Evolutionary conservation across 2,888 invertebrate genomes (phyloP), one percentile per base, ranked within the genome.

Genomic region (Operophtera brumata): DNA sequence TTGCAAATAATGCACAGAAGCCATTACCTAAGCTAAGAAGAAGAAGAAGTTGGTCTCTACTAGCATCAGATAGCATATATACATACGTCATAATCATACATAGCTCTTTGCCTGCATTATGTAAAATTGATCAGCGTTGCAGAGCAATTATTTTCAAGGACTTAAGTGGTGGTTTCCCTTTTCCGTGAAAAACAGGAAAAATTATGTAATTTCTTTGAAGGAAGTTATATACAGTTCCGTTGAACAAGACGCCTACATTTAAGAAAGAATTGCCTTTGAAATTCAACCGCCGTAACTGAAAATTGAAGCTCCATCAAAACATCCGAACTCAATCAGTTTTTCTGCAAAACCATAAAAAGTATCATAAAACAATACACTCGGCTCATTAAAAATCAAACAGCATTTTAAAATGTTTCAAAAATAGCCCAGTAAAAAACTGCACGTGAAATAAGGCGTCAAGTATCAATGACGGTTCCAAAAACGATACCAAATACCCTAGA

Each of bases 381-480:
- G 47, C 40, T 47, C 42, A 54, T 54, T 56, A 53, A 50, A 72
- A 73, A 71, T 65, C 62, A 20, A 20, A 20, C 20, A 59, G 25
- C 54, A 62, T 66, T 63, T 59, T 64, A 70, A 62, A 51, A 37
- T 51, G 47, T 66, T 66, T 57, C 54, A 65, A 71, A 74, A 74
- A 72, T 73, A 63, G 39, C 44, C 8, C 41, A 53, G 60, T 65
- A 70, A 76, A 75, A 75, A 80, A 75, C 70, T 62, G 70, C 75
- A 75, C 66, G 73, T 71, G 70, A 75, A 77, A 73, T 69, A 69
- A 70, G 67, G 76, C 79, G 72, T 82, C 77, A 73, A 75, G 79
- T 82, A 80, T 83, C 84, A 75, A 80, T 82, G 78, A 77, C 82
- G 65, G 59, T 70, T 70, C 73, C 71, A 73, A 79, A 80, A 76